phyloP scores from a whole-genome alignment of 2,888 invertebrate genomes.

The Drosophila neotestacea region DNA sequence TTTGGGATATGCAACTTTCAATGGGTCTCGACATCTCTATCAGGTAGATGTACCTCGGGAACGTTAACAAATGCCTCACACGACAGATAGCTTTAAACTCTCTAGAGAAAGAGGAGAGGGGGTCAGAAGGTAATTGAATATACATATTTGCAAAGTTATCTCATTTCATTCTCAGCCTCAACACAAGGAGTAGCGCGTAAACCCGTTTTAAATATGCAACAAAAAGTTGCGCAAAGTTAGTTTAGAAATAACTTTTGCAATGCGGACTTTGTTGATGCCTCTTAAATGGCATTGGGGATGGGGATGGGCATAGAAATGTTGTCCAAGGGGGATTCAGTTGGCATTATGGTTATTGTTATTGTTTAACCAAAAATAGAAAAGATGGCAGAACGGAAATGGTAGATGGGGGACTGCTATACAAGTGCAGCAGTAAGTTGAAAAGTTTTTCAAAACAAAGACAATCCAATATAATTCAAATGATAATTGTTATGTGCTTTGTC shows the following conservation, averaged over 20 bases:
- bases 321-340: conserved; percentile 24
- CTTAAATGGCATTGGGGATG: conserved; percentile 6
- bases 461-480: conserved; percentile 60
- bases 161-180: conserved; percentile 53
- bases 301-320: background rate
- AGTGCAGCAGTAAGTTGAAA: conserved; percentile 43
- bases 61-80: conserved; percentile 55
- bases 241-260: conserved; percentile 60
- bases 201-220: conserved; percentile 71
- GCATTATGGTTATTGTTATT: conserved; percentile 43
- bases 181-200: conserved; percentile 35
- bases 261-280: conserved; percentile 38
- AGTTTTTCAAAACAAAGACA: conserved; percentile 45
- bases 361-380: conserved; percentile 35
- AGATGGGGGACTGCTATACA: background rate
- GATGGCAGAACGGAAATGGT: background rate
- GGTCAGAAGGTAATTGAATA: conserved; percentile 63
- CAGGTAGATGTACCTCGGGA: conserved; percentile 46
- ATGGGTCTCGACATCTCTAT: conserved; percentile 33
- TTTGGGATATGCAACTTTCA: conserved; percentile 23
- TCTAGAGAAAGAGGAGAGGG: background rate
- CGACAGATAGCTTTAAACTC: conserved; percentile 14
- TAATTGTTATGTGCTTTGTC: conserved; percentile 59
- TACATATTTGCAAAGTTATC: conserved; percentile 72
- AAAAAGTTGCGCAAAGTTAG: conserved; percentile 65